Conservation (phyloP, 92 coral and sea anemone genomes). For the Pocillopora meandrina region DNA sequence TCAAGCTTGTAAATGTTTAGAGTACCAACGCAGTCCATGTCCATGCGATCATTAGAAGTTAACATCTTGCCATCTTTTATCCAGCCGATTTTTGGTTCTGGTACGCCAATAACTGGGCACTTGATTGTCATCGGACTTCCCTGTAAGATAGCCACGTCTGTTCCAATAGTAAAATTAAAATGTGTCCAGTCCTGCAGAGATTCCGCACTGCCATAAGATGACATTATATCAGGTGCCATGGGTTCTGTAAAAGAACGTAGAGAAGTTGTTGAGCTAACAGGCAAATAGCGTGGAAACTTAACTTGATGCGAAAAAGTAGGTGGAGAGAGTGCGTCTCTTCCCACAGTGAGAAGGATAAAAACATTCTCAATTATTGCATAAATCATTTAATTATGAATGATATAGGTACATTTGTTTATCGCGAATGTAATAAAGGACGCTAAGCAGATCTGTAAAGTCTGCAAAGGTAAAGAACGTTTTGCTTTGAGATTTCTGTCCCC, state of each 20-base stretch:
- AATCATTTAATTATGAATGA: too few species aligned
- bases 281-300: neutral
- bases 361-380: too few species aligned
- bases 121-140: constrained; percentile 69
- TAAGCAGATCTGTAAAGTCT: too few species aligned
- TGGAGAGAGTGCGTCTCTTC: too few species aligned
- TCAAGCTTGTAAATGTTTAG: constrained; percentile 58
- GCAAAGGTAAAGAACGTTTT: too few species aligned
- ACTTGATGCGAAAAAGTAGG: too few species aligned
- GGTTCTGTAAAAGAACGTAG: constrained; percentile 60
- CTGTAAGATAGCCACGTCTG: constrained; percentile 61
- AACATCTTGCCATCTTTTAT: constrained; percentile 69
- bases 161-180: constrained; percentile 73
- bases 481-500: too few species aligned
- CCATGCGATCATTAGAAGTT: constrained; percentile 58
- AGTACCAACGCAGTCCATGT: constrained; percentile 76
- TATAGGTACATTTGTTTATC: too few species aligned
- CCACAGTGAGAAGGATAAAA: too few species aligned
- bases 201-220: constrained; percentile 56
- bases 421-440: neutral
- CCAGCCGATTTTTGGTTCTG: constrained; percentile 83
- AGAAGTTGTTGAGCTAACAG: neutral
- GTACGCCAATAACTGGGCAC: constrained; percentile 85
- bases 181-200: constrained; percentile 59
- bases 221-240: constrained; percentile 66